A percentile compares a stretch with the other conserved stretches of the same genome.
Conservation (phyloP, 2,113 vertebrate genomes). For the Okapia johnstoni region DNA sequence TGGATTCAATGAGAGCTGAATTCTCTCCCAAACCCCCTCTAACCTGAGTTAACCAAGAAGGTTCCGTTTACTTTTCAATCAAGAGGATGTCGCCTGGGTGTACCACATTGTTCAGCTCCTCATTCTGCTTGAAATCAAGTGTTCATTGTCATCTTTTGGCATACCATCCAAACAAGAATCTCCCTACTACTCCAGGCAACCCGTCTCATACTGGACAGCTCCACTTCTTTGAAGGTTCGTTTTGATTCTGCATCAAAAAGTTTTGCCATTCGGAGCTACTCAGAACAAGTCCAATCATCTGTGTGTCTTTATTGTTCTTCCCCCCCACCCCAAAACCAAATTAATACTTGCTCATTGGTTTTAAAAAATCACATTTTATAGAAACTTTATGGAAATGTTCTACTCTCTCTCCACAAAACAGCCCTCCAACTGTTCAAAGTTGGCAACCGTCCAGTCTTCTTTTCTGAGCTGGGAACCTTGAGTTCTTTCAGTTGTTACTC, state of each 20-base stretch:
- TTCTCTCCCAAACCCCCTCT: neutral
- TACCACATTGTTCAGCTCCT: neutral
- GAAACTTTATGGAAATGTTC: neutral
- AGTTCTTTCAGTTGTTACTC: neutral
- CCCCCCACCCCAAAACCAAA: neutral
- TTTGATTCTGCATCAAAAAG: neutral
- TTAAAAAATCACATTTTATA: neutral
- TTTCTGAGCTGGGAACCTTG: neutral
- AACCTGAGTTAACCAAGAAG: neutral
- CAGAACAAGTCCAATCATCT: neutral
- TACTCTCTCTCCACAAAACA: neutral
- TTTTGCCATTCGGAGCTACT: neutral
- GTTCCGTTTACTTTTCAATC: neutral
- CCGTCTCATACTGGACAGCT: neutral
- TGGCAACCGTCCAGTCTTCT: neutral
- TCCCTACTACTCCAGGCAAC: rapidly evolving
- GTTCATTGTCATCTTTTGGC: neutral
- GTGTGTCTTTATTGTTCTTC: neutral
- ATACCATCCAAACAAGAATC: neutral
- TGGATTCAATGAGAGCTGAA: neutral
- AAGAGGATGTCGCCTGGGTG: neutral
- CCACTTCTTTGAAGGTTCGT: neutral
- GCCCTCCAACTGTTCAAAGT: neutral
- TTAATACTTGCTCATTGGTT: neutral
- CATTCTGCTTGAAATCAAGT: neutral